phyloP scores from a whole-genome alignment of 2,113 vertebrate genomes.

The Vanacampus margaritifer region DNA sequence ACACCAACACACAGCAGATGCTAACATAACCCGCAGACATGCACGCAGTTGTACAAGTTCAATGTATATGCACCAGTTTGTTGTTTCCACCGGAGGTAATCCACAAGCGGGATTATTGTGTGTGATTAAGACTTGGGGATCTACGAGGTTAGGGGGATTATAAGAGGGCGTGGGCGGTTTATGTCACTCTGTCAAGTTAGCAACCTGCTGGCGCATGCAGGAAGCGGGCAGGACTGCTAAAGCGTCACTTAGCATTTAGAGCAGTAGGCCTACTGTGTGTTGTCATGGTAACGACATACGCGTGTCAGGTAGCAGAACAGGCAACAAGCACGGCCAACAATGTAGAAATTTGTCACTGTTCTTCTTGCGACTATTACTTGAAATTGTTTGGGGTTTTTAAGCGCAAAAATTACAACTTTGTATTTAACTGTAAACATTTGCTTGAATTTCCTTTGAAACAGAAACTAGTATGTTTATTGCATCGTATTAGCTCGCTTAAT shows the following conservation, averaged over 20 bases:
- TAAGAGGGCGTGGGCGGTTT: neutral
- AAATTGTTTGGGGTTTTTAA: no score
- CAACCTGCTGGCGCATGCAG: neutral
- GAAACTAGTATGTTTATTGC: no score
- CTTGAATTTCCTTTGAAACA: no score
- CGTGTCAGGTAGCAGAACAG: neutral
- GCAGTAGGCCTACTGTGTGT: neutral
- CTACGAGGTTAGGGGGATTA: conserved; percentile 2
- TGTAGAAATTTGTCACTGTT: no score
- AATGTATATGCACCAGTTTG: neutral
- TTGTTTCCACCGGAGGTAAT: neutral
- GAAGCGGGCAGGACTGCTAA: neutral
- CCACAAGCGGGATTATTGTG: conserved; percentile 3
- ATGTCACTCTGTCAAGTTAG: neutral
- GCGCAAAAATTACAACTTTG: no score
- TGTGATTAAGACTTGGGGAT: conserved; percentile 1
- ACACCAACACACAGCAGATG: neutral
- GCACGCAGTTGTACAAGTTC: neutral
- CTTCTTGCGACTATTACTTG: no score
- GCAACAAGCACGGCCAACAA: no score
- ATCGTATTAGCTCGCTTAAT: no score
- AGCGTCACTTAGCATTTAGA: neutral
- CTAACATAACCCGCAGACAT: conserved; percentile 4
- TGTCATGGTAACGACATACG: neutral
- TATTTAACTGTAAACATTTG: no score